Conservation (phyloP, 1,140 invertebrate species). For the Globodera ellingtonae region DNA sequence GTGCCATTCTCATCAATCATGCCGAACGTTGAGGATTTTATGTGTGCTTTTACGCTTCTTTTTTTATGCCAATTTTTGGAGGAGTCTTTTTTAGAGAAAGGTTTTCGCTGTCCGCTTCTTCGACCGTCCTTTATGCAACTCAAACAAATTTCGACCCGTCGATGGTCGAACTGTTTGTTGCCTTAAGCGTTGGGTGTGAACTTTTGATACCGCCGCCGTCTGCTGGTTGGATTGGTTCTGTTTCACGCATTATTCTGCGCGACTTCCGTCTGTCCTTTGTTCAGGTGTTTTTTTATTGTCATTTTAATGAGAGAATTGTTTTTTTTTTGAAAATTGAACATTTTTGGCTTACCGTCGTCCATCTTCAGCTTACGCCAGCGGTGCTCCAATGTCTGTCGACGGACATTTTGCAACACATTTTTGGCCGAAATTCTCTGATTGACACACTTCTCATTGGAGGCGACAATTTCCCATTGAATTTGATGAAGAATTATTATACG, state of each 20-base stretch:
- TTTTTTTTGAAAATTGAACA: no score
- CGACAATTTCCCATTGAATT: slow-evolving; percentile 31
- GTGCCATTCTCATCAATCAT: slow-evolving; percentile 28
- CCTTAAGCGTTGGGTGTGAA: slow-evolving; percentile 9
- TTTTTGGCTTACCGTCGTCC: neutral
- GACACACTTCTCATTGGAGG: slow-evolving; percentile 26
- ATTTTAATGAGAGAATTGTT: neutral
- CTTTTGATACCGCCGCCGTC: slow-evolving; percentile 24
- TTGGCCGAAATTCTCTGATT: slow-evolving; percentile 22
- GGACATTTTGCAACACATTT: slow-evolving; percentile 9
- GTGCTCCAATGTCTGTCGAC: slow-evolving; percentile 23
- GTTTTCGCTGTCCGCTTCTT: slow-evolving; percentile 7
- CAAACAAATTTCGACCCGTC: slow-evolving; percentile 33
- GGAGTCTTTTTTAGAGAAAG: slow-evolving; percentile 7
- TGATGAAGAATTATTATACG: neutral
- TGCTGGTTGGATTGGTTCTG: neutral
- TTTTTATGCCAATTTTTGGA: neutral
- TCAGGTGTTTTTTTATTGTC: slow-evolving; percentile 7
- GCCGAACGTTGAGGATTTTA: slow-evolving; percentile 34
- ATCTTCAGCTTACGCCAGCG: slow-evolving; percentile 27
- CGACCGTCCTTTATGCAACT: slow-evolving; percentile 25
- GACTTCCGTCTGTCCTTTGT: slow-evolving; percentile 14
- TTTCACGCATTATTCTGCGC: slow-evolving; percentile 9
- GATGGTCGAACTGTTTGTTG: slow-evolving; percentile 31
- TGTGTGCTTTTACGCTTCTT: slow-evolving; percentile 14